These are phyloP conservation scores for Empis stercorea DNA, from an alignment of 2,888 invertebrate species.

Conservation along the genomic window DNA sequence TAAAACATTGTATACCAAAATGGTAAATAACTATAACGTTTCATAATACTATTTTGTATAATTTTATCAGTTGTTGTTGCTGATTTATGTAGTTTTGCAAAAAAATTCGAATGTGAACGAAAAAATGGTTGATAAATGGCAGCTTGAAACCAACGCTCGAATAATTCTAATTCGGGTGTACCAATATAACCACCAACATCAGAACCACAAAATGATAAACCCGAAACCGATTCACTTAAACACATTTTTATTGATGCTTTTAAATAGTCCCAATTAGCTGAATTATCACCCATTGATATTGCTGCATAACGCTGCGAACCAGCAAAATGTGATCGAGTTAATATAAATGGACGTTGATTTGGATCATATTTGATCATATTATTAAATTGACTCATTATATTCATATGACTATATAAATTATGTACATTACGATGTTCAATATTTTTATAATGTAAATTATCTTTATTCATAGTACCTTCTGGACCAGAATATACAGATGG, in stretches of 20 bases:
- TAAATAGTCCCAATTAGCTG: conserved; percentile 89
- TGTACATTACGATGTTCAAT: conserved; percentile 90
- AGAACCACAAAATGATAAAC: conserved; percentile 85
- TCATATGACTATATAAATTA: conserved; percentile 77
- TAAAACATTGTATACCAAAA: conserved; percentile 72
- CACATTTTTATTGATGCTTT: conserved; percentile 85
- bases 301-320: conserved; percentile 85
- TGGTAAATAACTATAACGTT: conserved; percentile 80
- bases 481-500: conserved; percentile 98
- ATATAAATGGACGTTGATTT: conserved; percentile 75
- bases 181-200: conserved; percentile 98
- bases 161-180: conserved; percentile 82
- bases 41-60: conserved; percentile 59
- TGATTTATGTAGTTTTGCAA: conserved; percentile 62
- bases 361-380: conserved; percentile 48
- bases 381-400: conserved; percentile 48
- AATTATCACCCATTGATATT: conserved; percentile 98
- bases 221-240: conserved; percentile 69
- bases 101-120: conserved; percentile 93
- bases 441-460: conserved; percentile 69
- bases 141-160: conserved; percentile 93
- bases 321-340: conserved; percentile 81
- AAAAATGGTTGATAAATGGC: conserved; percentile 91
- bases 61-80: conserved; percentile 54
- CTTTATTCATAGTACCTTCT: conserved; percentile 95